phyloP scores from a whole-genome alignment of 2,113 vertebrate genomes.

The Toxotes jaculatrix region DNA sequence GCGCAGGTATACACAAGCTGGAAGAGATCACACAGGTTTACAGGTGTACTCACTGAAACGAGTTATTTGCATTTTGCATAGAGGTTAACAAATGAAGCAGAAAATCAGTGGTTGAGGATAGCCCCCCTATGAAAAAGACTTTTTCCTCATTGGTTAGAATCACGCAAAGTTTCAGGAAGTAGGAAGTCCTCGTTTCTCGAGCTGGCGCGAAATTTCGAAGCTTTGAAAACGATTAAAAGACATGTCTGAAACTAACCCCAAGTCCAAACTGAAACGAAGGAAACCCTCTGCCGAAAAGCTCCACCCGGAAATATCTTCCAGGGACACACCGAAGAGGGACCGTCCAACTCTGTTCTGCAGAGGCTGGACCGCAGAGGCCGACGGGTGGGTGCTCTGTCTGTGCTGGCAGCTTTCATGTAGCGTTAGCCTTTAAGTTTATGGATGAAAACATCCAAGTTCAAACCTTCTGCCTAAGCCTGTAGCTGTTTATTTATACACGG shows the following conservation, averaged over 20 bases:
- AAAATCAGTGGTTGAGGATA: not conserved
- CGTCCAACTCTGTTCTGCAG: accelerated
- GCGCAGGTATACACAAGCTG: no score
- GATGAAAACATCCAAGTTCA: not conserved
- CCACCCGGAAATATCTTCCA: not conserved
- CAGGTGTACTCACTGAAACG: not conserved
- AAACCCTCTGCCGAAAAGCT: slow-evolving; percentile 57
- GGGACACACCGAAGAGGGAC: not conserved
- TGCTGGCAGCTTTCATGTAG: not conserved
- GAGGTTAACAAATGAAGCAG: no score
- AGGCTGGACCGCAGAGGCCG: not conserved
- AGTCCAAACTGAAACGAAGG: slow-evolving; percentile 75
- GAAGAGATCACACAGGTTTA: not conserved
- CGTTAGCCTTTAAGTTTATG: not conserved
- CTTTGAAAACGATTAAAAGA: not conserved
- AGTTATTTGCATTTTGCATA: not conserved
- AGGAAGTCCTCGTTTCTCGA: slow-evolving; percentile 35
- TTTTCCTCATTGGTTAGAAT: slow-evolving; percentile 35
- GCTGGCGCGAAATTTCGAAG: slow-evolving; percentile 20
- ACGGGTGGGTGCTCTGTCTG: slow-evolving; percentile 20
- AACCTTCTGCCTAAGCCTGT: not conserved
- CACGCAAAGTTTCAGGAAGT: slow-evolving; percentile 2
- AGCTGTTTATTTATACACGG: no score
- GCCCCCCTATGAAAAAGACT: not conserved
- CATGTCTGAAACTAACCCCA: slow-evolving; percentile 53